phyloP scores from a whole-genome alignment of 2,113 vertebrate genomes.

The Brachypteracias leptosomus region DNA sequence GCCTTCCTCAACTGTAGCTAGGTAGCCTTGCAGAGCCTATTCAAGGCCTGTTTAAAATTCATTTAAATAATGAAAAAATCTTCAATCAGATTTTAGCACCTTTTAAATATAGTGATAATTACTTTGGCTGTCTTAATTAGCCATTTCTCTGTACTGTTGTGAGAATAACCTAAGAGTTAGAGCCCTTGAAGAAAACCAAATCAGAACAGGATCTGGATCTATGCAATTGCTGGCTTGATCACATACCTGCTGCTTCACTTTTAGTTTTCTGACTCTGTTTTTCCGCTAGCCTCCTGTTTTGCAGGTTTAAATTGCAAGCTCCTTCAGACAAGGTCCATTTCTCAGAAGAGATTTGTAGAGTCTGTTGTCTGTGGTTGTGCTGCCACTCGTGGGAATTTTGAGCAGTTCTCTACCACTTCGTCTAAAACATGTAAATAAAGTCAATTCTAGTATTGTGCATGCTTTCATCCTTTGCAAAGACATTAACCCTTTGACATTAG shows the following conservation, averaged over 20 bases:
- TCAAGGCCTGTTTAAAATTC: neutral
- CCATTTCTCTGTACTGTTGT: neutral
- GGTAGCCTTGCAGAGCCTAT: neutral
- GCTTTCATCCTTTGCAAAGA: neutral
- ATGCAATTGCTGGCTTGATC: neutral
- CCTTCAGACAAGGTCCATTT: neutral
- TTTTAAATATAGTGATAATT: neutral
- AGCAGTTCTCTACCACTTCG: neutral
- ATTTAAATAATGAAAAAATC: neutral
- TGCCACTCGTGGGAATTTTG: neutral
- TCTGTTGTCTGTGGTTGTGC: neutral
- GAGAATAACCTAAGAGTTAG: neutral
- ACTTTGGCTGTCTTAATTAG: neutral
- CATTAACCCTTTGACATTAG: neutral
- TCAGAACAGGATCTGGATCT: rapidly evolving
- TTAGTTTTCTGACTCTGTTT: neutral
- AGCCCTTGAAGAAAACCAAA: neutral
- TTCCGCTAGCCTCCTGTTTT: neutral
- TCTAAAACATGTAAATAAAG: neutral
- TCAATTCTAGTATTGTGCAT: neutral
- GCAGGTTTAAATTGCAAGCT: neutral
- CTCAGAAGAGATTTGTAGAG: neutral
- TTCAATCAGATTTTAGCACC: neutral
- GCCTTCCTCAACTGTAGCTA: neutral
- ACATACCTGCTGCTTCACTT: neutral